Base-by-base conservation (phyloP, 2,113 vertebrate species). In the Dromas ardeola region DNA sequence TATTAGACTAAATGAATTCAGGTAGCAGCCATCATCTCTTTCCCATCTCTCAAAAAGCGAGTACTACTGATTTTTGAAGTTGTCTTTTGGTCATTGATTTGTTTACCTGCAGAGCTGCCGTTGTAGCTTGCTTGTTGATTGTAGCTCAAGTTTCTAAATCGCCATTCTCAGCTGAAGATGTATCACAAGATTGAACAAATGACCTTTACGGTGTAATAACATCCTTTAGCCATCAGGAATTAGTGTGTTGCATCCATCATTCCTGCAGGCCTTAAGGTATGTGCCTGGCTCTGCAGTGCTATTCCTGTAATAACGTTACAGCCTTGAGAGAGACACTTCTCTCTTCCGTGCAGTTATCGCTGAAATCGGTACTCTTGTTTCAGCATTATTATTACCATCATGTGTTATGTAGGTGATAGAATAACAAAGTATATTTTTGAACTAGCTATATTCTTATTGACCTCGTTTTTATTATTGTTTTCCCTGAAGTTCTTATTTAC, bases 221-320 rank as follows among this genome's bases (percentile, higher is more conserved):
- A 92, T 96, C 81, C 71, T 65, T 85, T 92, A 82, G 55, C 61
- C 82, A 43, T 86, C 81, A 97, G 86, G 90, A 98, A 90, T 97
- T 95, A 89, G 76, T 30, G 62, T 49, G 56, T 55, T 95, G 56
- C 86, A 74, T 94, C 63, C 30, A 67, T 97, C 85, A 90, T 89
- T 95, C 85, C 76, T 93, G 86, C 56, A 88, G 52, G 73, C 96
- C 86, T 95, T 62, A 77, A 90, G 81, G 83, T 86, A 40, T 25
- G 29, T 69, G 61, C 40, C 52, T 81, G 53, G 15, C 29, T 93
- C 82, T 90, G 59, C 55, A 52, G 40, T 88, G 76, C 47, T 88
- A 63, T 85, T 76, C 47, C 76, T 77, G 86, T 73, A 96, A 91
- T 94, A 96, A 96, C 42, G 89, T 93, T 53, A 86, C 49, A 95